These are phyloP conservation scores for Hippoglossus stenolepis DNA, from an alignment of 2,113 vertebrate species.

Conservation along the genomic window DNA sequence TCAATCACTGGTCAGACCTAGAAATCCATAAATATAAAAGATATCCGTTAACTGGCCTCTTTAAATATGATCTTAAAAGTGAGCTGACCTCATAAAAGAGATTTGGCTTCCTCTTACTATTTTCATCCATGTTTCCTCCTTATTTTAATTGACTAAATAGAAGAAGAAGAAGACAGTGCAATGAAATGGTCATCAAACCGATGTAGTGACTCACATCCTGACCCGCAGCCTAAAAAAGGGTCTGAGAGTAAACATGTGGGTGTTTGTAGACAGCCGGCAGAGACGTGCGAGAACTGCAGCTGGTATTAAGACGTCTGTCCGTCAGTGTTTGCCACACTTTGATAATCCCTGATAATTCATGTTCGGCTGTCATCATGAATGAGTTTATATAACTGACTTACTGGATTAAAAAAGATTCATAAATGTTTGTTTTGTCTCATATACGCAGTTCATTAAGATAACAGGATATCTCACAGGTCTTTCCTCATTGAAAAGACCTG, in stretches of 20 bases:
- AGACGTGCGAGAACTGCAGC: conserved; percentile 37
- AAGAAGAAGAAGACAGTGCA: neutral
- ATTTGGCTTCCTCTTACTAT: neutral
- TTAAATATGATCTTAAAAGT: no score
- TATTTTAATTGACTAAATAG: neutral
- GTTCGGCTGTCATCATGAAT: conserved; percentile 5
- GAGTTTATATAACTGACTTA: conserved; percentile 9
- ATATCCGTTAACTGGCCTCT: no score
- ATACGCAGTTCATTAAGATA: neutral
- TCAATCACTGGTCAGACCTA: no score
- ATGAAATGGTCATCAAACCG: no score
- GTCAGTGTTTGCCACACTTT: conserved; percentile 42
- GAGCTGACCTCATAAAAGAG: no score
- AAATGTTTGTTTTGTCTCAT: no score
- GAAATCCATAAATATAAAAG: no score
- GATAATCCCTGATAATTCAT: conserved; percentile 35
- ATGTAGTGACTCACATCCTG: neutral
- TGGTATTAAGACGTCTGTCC: conserved; percentile 39
- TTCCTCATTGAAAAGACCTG: no score
- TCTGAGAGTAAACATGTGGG: conserved; percentile 44
- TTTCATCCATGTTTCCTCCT: no score
- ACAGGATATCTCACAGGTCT: no score
- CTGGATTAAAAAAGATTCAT: neutral
- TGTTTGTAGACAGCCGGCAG: conserved; percentile 44
- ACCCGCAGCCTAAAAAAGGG: conserved; percentile 22